Base-by-base conservation (phyloP, 2,797 vertebrate species). In the Melanotaenia maccullochi region DNA sequence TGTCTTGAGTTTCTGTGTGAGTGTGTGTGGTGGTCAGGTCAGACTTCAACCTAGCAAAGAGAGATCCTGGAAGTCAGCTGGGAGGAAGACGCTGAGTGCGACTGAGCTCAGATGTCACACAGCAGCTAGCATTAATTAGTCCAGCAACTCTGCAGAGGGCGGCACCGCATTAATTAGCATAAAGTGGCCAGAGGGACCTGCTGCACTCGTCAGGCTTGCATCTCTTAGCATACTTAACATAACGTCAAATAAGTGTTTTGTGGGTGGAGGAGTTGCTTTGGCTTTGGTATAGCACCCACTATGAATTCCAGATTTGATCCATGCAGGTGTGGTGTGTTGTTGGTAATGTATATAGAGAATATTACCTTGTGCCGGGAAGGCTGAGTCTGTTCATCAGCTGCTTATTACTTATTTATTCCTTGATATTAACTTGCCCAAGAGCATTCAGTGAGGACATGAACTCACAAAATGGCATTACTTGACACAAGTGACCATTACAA, bases 151-250 rank as follows among this genome's bases (percentile, higher is more conserved):
- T 92, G 90, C 90, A 80, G 93, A 92, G 94, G 92, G 91, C 85
- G 86, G 82, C 76, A 25, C 89, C 64, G 80, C 86, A 90, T 93
- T 94, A 94, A 94, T 95, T 93, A 94, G 83, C 85, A 90, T 92
- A 86, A 93, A 87, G 85, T 89, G 89, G 90, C 92, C 91, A 54
- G 82, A 87, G 92, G 90, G 91, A 92, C 84, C 83, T 75, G 83
- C 76, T 81, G 83, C 83, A 75, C 76, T 70, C 78, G 51, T 69
- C 25, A 60, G 77, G 81, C 78, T 77, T 60, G 87, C 85, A 86
- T 87, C 69, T 73, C 75, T 90, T 89, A 83, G 82, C 87, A 90
- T 90, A 89, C 88, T 89, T 84, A 83, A 83, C 60, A 76, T 76
- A 59, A 81, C 61, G 20, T 81, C 72, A 70, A 80, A 51, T 25